phyloP scores from a whole-genome alignment of 2,888 invertebrate species.

The Unio pictorum region DNA sequence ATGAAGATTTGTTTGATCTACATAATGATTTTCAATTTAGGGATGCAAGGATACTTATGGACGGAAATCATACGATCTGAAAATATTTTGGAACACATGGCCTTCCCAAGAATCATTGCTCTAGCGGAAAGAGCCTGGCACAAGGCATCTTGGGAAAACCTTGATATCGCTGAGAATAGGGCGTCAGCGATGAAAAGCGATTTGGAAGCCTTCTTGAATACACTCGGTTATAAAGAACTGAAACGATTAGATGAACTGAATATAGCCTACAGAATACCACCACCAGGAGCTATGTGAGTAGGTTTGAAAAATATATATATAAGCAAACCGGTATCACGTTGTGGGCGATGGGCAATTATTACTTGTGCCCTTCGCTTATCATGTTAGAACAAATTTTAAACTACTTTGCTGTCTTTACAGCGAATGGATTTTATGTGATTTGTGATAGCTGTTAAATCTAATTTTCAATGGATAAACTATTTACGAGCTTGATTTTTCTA shows the following conservation, averaged over 20 bases:
- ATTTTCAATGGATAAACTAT: no score
- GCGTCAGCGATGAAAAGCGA: constrained; percentile 23
- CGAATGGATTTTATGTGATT: no score
- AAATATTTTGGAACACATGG: constrained; percentile 51
- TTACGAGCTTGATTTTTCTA: no score
- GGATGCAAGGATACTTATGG: constrained; percentile 65
- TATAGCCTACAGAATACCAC: constrained; percentile 51
- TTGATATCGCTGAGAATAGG: constrained; percentile 16
- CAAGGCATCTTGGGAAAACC: constrained; percentile 58
- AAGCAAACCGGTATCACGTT: no score
- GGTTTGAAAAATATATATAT: not conserved
- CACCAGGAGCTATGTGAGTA: constrained; percentile 56
- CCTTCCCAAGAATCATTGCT: constrained; percentile 58
- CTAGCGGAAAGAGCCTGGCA: constrained; percentile 67
- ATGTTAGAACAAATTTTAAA: no score
- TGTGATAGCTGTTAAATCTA: no score
- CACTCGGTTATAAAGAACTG: constrained; percentile 56
- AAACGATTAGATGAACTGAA: constrained; percentile 45
- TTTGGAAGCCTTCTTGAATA: constrained; percentile 57
- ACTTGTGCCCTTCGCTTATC: no score
- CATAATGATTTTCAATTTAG: constrained; percentile 23
- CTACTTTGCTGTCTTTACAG: no score
- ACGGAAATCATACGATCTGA: constrained; percentile 48
- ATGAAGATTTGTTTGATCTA: no score
- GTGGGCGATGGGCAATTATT: no score